Conservation (phyloP, 2,888 invertebrate genomes). For the Pediacus dermestoides region DNA sequence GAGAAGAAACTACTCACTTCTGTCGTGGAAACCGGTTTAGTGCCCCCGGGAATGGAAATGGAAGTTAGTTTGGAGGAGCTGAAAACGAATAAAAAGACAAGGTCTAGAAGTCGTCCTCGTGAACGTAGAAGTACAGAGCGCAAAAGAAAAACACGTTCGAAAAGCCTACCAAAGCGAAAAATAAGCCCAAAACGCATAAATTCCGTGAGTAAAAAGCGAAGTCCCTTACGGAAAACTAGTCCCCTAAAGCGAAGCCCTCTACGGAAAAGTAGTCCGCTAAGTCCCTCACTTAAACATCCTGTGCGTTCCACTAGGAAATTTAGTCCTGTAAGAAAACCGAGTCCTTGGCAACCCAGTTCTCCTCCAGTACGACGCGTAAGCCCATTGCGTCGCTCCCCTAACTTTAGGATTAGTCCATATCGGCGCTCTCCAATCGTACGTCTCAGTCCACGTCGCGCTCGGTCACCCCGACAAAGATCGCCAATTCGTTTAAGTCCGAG, state of each 20-base stretch:
- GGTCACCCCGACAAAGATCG: conserved; percentile 1
- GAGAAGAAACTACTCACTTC: conserved; percentile 46
- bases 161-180: neutral
- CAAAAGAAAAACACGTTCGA: neutral
- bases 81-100: conserved; percentile 15
- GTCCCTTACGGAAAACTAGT: conserved; percentile 5
- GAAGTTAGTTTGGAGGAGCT: conserved; percentile 41
- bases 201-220: conserved; percentile 11
- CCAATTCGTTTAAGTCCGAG: neutral
- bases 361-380: neutral
- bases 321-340: conserved; percentile 4
- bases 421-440: conserved; percentile 8
- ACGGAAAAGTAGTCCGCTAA: neutral
- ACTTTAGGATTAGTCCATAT: conserved; percentile 8
- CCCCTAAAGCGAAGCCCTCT: conserved; percentile 14
- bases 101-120: conserved; percentile 12
- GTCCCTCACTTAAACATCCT: conserved; percentile 8
- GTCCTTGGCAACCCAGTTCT: conserved; percentile 3
- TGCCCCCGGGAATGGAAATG: conserved; percentile 51
- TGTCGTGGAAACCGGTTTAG: conserved; percentile 49
- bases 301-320: too few relatives aligned
- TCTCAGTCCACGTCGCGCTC: conserved; percentile 7
- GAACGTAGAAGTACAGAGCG: neutral
- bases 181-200: conserved; percentile 6
- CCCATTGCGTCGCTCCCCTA: conserved; percentile 4